These are phyloP conservation scores for Zosterops lateralis DNA, from an alignment of 2,113 vertebrate genomes.

Conservation along the genomic window DNA sequence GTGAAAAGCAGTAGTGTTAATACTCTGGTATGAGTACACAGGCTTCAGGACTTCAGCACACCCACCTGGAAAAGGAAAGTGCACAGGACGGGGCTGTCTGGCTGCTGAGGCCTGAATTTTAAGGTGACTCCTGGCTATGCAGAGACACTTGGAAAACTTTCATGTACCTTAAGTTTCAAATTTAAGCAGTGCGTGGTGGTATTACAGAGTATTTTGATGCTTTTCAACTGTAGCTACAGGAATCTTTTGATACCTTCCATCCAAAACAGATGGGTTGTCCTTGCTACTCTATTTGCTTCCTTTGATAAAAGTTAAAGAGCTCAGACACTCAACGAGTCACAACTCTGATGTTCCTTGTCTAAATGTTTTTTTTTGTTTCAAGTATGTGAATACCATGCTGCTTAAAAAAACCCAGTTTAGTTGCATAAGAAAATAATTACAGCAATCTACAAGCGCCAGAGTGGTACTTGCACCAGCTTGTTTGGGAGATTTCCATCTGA, in stretches of 20 bases:
- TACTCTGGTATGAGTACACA: constrained; percentile 54
- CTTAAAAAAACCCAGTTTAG: background rate
- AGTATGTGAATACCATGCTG: background rate
- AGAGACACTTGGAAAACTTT: background rate
- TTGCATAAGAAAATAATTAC: constrained; percentile 31
- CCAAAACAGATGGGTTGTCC: background rate
- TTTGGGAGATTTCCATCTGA: background rate
- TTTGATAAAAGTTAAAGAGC: constrained; percentile 14
- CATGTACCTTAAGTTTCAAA: background rate
- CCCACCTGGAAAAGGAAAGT: constrained; percentile 32
- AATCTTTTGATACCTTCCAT: background rate
- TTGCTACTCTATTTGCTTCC: background rate
- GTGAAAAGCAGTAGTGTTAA: constrained; percentile 70
- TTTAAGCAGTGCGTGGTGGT: background rate
- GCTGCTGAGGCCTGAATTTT: background rate
- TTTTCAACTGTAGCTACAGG: background rate
- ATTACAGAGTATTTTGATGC: background rate
- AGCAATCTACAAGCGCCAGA: background rate
- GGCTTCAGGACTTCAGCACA: constrained; percentile 17
- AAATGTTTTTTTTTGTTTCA: constrained; percentile 21
- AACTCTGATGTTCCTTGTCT: constrained; percentile 8
- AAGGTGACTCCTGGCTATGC: background rate
- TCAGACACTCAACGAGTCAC: background rate
- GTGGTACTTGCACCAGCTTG: background rate
- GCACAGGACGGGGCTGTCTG: background rate